A percentile compares a stretch with the other conserved stretches of the same genome.
Evolutionary conservation across 2,888 invertebrate species (phyloP).

Genomic region (Ctenicera cuprea): DNA sequence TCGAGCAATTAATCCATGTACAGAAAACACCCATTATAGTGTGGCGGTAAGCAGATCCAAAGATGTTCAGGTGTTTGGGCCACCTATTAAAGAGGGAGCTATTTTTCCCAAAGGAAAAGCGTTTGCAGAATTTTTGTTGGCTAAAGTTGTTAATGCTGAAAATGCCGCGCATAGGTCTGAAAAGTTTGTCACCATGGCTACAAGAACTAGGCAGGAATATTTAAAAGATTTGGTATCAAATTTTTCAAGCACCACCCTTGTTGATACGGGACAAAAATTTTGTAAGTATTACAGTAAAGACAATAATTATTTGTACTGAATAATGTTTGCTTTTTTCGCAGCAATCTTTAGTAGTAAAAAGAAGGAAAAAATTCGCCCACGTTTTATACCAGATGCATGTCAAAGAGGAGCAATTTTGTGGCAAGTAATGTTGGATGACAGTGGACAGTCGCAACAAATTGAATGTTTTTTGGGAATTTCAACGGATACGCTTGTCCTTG

Average conservation of each 20-base stretch:
- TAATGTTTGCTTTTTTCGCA: slow-evolving; percentile 65
- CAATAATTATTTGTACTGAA: slow-evolving; percentile 12
- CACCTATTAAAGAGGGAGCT: slow-evolving; percentile 92
- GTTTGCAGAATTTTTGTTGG: slow-evolving; percentile 96
- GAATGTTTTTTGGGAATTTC: slow-evolving; percentile 92
- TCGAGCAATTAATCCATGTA: slow-evolving; percentile 91
- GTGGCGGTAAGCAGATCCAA: slow-evolving; percentile 81
- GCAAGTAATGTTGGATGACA: slow-evolving; percentile 85
- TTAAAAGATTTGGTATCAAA: slow-evolving; percentile 94
- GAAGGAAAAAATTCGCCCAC: slow-evolving; percentile 84
- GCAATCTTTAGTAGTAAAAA: slow-evolving; percentile 82
- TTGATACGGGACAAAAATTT: slow-evolving; percentile 91
- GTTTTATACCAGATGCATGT: slow-evolving; percentile 83
- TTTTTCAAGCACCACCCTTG: slow-evolving; percentile 85
- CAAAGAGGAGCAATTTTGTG: slow-evolving; percentile 88
- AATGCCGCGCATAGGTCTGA: slow-evolving; percentile 97
- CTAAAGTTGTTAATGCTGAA: slow-evolving; percentile 97
- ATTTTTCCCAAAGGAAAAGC: slow-evolving; percentile 91
- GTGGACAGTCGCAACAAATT: slow-evolving; percentile 79
- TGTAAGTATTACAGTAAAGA: slow-evolving; percentile 75
- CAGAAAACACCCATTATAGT: slow-evolving; percentile 93
- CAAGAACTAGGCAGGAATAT: slow-evolving; percentile 95
- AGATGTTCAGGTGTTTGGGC: slow-evolving; percentile 97
- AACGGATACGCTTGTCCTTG: slow-evolving; percentile 88
- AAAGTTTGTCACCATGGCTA: slow-evolving; percentile 98